A percentile compares a stretch with the other conserved stretches of the same genome.
These are phyloP conservation scores for Limnephilus rhombicus DNA, from an alignment of 2,888 invertebrate species.

Conservation along the genomic window DNA sequence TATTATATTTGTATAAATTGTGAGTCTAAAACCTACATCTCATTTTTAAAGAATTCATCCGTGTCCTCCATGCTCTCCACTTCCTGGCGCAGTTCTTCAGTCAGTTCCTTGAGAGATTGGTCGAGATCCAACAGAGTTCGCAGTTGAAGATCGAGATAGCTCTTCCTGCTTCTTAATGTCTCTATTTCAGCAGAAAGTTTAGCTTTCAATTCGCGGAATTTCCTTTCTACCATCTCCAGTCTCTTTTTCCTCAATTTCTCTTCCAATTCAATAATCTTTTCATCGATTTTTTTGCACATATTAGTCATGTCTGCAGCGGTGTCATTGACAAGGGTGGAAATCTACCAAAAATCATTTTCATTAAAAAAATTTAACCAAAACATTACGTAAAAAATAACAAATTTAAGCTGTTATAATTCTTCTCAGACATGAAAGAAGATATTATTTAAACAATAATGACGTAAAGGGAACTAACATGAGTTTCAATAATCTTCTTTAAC, in stretches of 20 bases:
- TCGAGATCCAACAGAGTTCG: conserved; percentile 47
- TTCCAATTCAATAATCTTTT: conserved; percentile 48
- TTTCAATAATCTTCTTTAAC: conserved; percentile 45
- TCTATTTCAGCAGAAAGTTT: conserved; percentile 47
- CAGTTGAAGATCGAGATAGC: conserved; percentile 46
- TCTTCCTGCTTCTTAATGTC: conserved; percentile 39
- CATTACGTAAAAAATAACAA: not conserved
- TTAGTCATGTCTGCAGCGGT: conserved; percentile 33
- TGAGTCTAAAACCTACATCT: conserved; percentile 40
- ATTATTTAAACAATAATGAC: not conserved
- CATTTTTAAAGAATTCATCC: conserved; percentile 42
- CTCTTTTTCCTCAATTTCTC: conserved; percentile 49
- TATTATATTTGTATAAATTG: not conserved
- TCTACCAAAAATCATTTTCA: not conserved
- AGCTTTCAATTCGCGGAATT: conserved; percentile 26
- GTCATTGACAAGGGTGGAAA: conserved; percentile 9
- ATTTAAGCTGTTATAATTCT: not conserved
- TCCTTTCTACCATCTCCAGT: conserved; percentile 36
- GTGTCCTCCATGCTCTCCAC: conserved; percentile 51
- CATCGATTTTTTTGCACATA: conserved; percentile 15
- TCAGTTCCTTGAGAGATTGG: conserved; percentile 44
- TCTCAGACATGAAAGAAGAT: not conserved
- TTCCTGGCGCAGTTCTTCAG: conserved; percentile 43
- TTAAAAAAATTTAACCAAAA: not conserved
- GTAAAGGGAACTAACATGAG: conserved; percentile 5